Base-by-base conservation (phyloP, 2,797 vertebrate genomes). In the Parotocinclus haroldoi region DNA sequence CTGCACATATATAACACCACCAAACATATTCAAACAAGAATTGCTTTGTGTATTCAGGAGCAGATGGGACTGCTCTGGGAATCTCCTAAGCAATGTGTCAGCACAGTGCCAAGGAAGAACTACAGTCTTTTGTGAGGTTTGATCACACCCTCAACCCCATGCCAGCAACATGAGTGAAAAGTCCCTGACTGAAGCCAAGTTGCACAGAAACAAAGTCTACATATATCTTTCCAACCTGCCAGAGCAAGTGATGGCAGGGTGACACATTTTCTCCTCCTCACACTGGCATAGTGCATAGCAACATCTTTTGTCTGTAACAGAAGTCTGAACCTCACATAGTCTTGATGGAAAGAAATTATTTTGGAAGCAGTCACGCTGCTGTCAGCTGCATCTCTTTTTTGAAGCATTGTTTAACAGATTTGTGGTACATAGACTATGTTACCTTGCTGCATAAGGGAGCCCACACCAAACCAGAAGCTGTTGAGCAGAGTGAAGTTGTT, bases 401-500 rank as follows among this genome's bases (percentile, higher is more conserved):
- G 68, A 52, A 54, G 67, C 72, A 69, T 76, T 61, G 75, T 81
- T 77, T 75, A 77, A 79, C 51, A 14, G 52, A 42, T 77, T 68
- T 54, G 4, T 40, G 19, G 39, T 7, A 7, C 0, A 0, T 45
- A 7, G 1, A 7, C 0, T 11, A 42, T 18, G 45, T 0, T 85
- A 94, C 93, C 93, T 93, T 95, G 97, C 79, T 99, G 97, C 97
- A 99, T 98, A 75, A 98, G 87, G 0, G 96, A 96, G 42, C 97
- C 96, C 56, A 99, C 95, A 62, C 96, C 96, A 0, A 99, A 99
- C 97, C 97, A 99, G 89, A 99, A 99, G 86, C 96, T 99, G 90
- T 99, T 99, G 17, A 99, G 80, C 10, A 99, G 90, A 14, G 96
- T 99, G 88, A 99, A 99, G 87, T 99, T 99, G 83, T 99, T 99